Conservation (phyloP, 37 sponge, comb jelly and placozoan genomes). For the Crambe crambe region DNA sequence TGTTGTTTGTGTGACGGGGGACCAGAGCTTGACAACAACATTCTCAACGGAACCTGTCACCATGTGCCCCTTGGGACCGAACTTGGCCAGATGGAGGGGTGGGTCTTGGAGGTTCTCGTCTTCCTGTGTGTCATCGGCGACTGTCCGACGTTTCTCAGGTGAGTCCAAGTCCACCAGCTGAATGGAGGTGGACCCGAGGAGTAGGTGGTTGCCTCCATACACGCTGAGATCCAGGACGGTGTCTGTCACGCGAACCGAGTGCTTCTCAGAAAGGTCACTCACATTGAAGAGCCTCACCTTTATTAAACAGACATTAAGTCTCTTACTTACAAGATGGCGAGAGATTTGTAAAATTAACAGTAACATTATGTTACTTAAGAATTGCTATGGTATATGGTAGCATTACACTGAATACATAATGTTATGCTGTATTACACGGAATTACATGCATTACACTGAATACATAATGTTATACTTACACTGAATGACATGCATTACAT, state of each 20-base stretch:
- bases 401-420: no score
- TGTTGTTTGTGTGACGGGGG: constrained; percentile 6
- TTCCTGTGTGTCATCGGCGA: constrained; percentile 48
- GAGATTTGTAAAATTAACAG: no score
- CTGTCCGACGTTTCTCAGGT: constrained; percentile 35
- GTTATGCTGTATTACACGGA: no score
- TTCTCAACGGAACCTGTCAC: constrained; percentile 66
- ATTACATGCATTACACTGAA: no score
- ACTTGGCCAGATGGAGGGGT: constrained; percentile 62
- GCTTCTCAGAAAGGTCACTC: constrained; percentile 8
- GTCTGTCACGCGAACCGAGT: constrained; percentile 16
- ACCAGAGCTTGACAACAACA: constrained; percentile 54
- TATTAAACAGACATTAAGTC: background rate
- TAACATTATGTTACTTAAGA: no score
- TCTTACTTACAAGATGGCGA: no score
- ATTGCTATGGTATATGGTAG: no score
- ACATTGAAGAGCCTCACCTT: constrained; percentile 53
- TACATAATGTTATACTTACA: no score
- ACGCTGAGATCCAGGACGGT: constrained; percentile 43
- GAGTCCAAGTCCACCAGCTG: constrained; percentile 34
- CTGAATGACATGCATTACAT: no score
- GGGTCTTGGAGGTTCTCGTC: constrained; percentile 64
- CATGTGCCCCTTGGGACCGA: constrained; percentile 59
- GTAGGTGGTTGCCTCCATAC: constrained; percentile 19
- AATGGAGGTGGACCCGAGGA: constrained; percentile 49